Conservation (phyloP, 2,888 invertebrate species). For the Drosophila lacicola region DNA sequence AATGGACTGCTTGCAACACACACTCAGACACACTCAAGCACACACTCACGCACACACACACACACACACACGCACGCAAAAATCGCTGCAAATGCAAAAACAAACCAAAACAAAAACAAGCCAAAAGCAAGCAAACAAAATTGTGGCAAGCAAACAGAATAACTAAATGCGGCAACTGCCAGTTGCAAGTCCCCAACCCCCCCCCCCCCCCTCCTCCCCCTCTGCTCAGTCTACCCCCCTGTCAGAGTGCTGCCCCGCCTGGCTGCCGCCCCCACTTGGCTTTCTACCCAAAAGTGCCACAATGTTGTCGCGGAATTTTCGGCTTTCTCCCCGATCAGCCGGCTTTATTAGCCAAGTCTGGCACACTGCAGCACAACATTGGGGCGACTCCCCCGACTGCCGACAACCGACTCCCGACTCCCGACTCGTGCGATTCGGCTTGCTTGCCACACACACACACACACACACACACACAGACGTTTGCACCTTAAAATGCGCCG, state of each 20-base stretch:
- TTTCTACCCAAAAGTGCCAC: slow-evolving; percentile 62
- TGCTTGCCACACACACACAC: slow-evolving; percentile 14
- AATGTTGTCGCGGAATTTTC: slow-evolving; percentile 81
- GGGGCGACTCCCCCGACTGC: slow-evolving; percentile 20
- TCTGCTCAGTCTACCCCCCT: neutral
- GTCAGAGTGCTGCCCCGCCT: slow-evolving; percentile 1
- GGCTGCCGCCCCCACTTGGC: slow-evolving; percentile 25
- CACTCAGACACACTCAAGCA: slow-evolving; percentile 10
- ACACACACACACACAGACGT: slow-evolving; percentile 7
- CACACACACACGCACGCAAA: slow-evolving; percentile 16
- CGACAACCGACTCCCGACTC: too few relatives aligned
- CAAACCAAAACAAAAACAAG: slow-evolving; percentile 31
- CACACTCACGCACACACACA: slow-evolving; percentile 7
- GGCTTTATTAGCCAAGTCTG: slow-evolving; percentile 79
- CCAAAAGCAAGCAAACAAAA: slow-evolving; percentile 26
- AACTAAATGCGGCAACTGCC: slow-evolving; percentile 66
- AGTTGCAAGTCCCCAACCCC: slow-evolving; percentile 2
- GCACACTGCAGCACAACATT: slow-evolving; percentile 32
- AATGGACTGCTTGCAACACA: slow-evolving; percentile 69
- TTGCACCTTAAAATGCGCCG: slow-evolving; percentile 55
- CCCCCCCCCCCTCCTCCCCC: neutral
- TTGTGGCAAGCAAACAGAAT: slow-evolving; percentile 75
- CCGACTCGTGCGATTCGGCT: slow-evolving; percentile 37
- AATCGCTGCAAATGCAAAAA: slow-evolving; percentile 62
- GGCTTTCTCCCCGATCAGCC: slow-evolving; percentile 82